Percentiles rank a stretch among this genome's conserved stretches.
Evolutionary conservation across 2,888 invertebrate species (phyloP).

Genomic region (Hypolimnas misippus): DNA sequence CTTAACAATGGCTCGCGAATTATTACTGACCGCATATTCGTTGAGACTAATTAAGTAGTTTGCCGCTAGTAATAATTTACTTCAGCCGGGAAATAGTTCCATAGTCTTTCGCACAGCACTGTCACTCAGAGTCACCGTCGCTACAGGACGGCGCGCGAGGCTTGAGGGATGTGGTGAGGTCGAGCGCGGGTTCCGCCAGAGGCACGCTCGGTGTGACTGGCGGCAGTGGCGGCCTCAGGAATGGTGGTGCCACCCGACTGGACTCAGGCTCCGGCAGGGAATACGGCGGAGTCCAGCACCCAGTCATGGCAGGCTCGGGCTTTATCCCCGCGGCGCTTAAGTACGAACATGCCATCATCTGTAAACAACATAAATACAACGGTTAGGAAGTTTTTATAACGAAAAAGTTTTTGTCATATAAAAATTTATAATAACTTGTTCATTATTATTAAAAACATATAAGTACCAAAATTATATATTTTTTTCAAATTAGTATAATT

Average conservation of each 20-base stretch:
- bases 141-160: slow-evolving; percentile 53
- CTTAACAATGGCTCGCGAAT: slow-evolving; percentile 68
- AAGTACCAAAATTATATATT: not conserved
- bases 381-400: not conserved
- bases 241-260: slow-evolving; percentile 45
- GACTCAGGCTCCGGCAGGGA: slow-evolving; percentile 48
- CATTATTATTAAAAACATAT: not conserved
- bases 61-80: slow-evolving; percentile 62
- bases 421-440: not conserved
- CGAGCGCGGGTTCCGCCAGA: slow-evolving; percentile 64
- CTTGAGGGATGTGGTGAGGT: slow-evolving; percentile 61
- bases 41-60: slow-evolving; percentile 43
- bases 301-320: slow-evolving; percentile 60
- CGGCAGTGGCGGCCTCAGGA: slow-evolving; percentile 42
- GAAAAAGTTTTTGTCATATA: not conserved
- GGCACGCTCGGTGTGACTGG: slow-evolving; percentile 36
- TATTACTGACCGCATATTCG: slow-evolving; percentile 56
- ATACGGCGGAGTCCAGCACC: slow-evolving; percentile 71
- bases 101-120: slow-evolving; percentile 75
- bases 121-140: slow-evolving; percentile 68
- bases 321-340: slow-evolving; percentile 68
- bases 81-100: slow-evolving; percentile 52
- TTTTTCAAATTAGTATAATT: not conserved
- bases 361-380: slow-evolving; percentile 41
- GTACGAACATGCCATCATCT: slow-evolving; percentile 84